These are phyloP conservation scores for Maylandia zebra DNA, from an alignment of 2,113 vertebrate species.

Conservation along the genomic window DNA sequence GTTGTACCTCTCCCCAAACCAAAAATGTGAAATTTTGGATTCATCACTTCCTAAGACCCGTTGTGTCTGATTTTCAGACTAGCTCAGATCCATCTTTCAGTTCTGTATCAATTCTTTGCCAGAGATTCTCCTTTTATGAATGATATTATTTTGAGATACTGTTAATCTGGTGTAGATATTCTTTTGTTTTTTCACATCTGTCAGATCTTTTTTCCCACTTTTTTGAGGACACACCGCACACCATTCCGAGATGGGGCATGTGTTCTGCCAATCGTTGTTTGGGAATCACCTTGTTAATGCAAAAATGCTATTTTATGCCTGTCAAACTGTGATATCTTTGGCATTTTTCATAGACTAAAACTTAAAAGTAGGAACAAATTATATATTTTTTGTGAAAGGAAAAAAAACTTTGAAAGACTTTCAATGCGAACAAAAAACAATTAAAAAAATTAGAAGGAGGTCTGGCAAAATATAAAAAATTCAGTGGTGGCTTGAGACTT, in stretches of 20 bases:
- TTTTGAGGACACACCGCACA: neutral
- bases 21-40: neutral
- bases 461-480: neutral
- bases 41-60: neutral
- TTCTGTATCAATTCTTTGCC: neutral
- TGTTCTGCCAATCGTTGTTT: neutral
- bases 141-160: neutral
- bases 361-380: neutral
- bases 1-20: neutral
- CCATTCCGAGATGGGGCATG: neutral
- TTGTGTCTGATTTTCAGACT: neutral
- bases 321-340: neutral
- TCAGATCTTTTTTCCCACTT: neutral
- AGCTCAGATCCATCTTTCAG: neutral
- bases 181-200: neutral
- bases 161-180: neutral
- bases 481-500: neutral
- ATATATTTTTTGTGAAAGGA: neutral
- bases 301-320: neutral
- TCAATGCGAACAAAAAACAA: neutral
- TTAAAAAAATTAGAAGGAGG: neutral
- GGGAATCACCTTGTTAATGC: neutral
- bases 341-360: neutral
- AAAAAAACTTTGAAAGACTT: neutral
- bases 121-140: neutral